phyloP scores from a whole-genome alignment of 1,140 invertebrate species.

The Venturia canescens region DNA sequence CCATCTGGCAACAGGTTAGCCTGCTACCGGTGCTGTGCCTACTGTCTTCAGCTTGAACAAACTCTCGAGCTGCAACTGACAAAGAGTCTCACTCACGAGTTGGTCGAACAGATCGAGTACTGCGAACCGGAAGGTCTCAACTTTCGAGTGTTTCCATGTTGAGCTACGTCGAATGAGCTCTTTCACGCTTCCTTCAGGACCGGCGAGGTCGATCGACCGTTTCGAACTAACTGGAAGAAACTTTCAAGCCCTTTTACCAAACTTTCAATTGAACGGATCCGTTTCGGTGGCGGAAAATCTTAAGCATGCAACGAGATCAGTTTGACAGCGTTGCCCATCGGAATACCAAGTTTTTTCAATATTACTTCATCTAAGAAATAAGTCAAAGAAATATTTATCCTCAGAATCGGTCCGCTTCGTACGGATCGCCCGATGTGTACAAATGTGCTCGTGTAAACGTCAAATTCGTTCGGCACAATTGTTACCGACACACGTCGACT shows the following conservation, averaged over 20 bases:
- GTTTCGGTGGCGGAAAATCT: too few relatives aligned
- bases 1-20: conserved; percentile 42
- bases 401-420: not conserved
- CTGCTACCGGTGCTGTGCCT: conserved; percentile 6
- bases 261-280: too few relatives aligned
- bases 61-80: conserved; percentile 35
- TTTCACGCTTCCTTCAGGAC: not conserved
- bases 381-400: too few relatives aligned
- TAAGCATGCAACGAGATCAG: too few relatives aligned
- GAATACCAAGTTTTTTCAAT: too few relatives aligned
- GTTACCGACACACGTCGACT: conserved; percentile 16
- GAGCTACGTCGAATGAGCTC: not conserved
- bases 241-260: too few relatives aligned
- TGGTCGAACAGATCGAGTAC: not conserved
- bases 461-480: conserved; percentile 30
- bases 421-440: not conserved
- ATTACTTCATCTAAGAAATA: too few relatives aligned
- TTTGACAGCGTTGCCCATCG: too few relatives aligned
- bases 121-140: not conserved
- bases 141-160: not conserved
- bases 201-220: not conserved
- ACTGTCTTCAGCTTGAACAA: not conserved
- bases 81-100: conserved; percentile 36
- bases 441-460: conserved; percentile 13
- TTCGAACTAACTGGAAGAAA: not conserved